Evolutionary conservation across 2,113 vertebrate genomes (phyloP).

Genomic region (Aleadryas rufinucha): DNA sequence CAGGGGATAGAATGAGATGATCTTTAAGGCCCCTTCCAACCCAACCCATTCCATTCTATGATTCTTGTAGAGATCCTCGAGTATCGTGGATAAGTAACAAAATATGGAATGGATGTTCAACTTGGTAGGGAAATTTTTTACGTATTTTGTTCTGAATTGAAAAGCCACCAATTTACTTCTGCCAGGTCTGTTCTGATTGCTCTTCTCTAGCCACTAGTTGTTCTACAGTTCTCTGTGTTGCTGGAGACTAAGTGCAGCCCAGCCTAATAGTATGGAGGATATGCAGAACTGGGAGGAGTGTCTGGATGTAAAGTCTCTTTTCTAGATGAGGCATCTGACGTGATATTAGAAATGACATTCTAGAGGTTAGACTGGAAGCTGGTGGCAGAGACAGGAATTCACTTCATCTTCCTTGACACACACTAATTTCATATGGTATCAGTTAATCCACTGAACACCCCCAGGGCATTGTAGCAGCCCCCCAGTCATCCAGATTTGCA

Average conservation of each 20-base stretch:
- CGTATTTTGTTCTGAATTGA: not conserved
- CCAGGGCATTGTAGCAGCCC: not conserved
- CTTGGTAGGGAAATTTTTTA: not conserved
- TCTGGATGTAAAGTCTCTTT: not conserved
- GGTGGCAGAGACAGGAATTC: not conserved
- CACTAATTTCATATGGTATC: not conserved
- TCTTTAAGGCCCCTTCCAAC: not conserved
- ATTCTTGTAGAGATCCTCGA: not conserved
- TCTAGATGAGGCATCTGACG: not conserved
- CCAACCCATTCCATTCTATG: not conserved
- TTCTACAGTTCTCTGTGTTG: not conserved
- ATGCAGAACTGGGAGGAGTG: not conserved
- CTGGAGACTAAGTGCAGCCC: not conserved
- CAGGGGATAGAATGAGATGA: not conserved
- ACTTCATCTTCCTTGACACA: not conserved
- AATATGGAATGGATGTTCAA: not conserved
- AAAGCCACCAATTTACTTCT: not conserved
- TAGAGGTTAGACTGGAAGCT: not conserved
- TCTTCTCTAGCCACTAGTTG: not conserved
- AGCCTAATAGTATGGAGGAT: not conserved
- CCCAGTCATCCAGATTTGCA: not conserved
- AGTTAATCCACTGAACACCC: not conserved
- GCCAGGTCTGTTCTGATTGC: not conserved
- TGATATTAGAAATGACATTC: not conserved
- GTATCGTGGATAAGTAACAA: not conserved